A percentile compares a stretch with the other conserved stretches of the same genome.
Evolutionary conservation across 1,140 invertebrate species (phyloP).

Genomic region (Lerema accius): DNA sequence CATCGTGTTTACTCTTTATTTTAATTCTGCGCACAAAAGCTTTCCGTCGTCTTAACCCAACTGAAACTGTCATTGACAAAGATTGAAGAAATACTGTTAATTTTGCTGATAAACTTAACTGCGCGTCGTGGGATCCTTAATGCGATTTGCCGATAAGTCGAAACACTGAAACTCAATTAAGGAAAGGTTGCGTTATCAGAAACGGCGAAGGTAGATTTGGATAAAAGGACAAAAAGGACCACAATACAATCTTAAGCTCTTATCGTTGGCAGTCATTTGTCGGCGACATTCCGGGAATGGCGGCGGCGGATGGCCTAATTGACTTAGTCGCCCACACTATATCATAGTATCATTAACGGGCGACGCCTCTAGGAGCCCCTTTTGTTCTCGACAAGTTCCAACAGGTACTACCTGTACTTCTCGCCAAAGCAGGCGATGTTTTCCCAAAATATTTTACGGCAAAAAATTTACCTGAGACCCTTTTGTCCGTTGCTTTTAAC

Average conservation of each 20-base stretch:
- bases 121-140: slow-evolving; percentile 48
- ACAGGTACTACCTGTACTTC: slow-evolving; percentile 70
- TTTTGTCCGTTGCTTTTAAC: slow-evolving; percentile 43
- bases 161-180: slow-evolving; percentile 77
- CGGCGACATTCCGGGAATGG: slow-evolving; percentile 77
- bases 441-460: slow-evolving; percentile 42
- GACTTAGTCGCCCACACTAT: slow-evolving; percentile 76
- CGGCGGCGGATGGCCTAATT: slow-evolving; percentile 78
- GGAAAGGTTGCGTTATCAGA: slow-evolving; percentile 72
- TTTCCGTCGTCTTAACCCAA: slow-evolving; percentile 19
- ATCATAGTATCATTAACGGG: slow-evolving; percentile 68
- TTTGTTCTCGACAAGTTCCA: slow-evolving; percentile 67
- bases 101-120: slow-evolving; percentile 53
- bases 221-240: slow-evolving; percentile 63
- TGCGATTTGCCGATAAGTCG: slow-evolving; percentile 68
- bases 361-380: slow-evolving; percentile 69
- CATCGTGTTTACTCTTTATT: slow-evolving; percentile 39
- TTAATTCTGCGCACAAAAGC: slow-evolving; percentile 38
- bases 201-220: slow-evolving; percentile 50
- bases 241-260: slow-evolving; percentile 60
- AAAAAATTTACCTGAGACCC: slow-evolving; percentile 61
- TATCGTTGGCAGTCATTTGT: slow-evolving; percentile 76
- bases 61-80: slow-evolving; percentile 28
- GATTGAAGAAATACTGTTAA: slow-evolving; percentile 52
- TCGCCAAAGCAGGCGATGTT: slow-evolving; percentile 54